Conservation (phyloP, 2,113 vertebrate species). For the Psammodynastes pulverulentus region DNA sequence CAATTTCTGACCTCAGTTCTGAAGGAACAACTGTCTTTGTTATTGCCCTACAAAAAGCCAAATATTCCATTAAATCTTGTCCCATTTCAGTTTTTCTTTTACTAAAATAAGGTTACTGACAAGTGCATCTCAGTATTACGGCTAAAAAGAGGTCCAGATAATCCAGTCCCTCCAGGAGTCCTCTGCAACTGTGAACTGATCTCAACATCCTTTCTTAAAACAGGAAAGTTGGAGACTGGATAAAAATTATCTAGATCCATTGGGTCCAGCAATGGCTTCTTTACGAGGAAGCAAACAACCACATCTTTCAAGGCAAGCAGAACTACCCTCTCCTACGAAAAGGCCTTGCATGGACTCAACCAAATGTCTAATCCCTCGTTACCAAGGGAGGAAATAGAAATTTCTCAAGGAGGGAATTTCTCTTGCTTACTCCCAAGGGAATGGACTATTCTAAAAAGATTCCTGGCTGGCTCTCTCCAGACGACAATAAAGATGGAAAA, state of each 20-base stretch:
- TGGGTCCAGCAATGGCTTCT: background rate
- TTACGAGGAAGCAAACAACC: background rate
- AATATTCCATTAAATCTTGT: background rate
- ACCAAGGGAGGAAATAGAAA: background rate
- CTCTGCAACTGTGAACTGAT: background rate
- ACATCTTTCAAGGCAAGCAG: background rate
- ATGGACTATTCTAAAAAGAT: background rate
- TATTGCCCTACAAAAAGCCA: conserved; percentile 79
- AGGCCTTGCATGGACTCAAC: background rate
- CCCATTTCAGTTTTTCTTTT: background rate
- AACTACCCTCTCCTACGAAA: background rate
- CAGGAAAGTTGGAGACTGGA: background rate
- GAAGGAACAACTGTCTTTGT: conserved; percentile 89
- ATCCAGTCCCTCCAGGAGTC: background rate
- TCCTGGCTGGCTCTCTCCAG: background rate
- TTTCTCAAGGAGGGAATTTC: background rate
- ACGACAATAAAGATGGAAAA: background rate
- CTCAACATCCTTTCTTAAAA: background rate
- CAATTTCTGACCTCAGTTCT: conserved; percentile 86
- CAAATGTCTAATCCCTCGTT: background rate
- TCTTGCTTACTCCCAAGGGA: background rate
- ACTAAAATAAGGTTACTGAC: background rate
- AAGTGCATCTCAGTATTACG: background rate
- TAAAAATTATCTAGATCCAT: background rate
- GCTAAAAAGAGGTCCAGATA: background rate